These are phyloP conservation scores for Tipula unca DNA, from an alignment of 2,888 invertebrate genomes.

Conservation along the genomic window DNA sequence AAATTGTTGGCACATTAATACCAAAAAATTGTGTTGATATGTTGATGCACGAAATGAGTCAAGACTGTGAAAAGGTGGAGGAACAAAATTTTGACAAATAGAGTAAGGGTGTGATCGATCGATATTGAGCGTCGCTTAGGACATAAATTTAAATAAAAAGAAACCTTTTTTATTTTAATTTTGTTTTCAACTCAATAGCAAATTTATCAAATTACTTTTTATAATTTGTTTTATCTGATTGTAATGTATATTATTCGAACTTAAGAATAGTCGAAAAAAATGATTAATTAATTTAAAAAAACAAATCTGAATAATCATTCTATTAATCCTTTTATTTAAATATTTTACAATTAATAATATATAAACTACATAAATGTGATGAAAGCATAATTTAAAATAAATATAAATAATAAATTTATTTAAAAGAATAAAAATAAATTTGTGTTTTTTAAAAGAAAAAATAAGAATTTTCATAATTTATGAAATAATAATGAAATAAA, in stretches of 20 bases:
- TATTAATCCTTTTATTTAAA: not conserved
- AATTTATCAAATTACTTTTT: not conserved
- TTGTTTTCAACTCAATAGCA: not conserved
- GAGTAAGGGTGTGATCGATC: not conserved
- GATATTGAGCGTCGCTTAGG: not conserved
- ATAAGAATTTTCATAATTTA: not conserved
- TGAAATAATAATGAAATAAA: not conserved
- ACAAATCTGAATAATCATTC: not conserved
- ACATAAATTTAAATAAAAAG: not conserved
- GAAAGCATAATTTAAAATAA: not conserved
- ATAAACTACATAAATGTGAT: constrained; percentile 8
- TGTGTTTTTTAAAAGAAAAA: not conserved
- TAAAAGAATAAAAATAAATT: not conserved
- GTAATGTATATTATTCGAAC: not conserved
- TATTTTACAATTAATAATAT: not conserved
- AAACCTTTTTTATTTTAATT: not conserved
- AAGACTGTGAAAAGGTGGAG: constrained; percentile 73
- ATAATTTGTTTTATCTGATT: not conserved
- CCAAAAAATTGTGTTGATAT: constrained; percentile 81
- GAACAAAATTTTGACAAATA: constrained; percentile 42
- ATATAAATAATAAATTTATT: not conserved
- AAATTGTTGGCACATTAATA: constrained; percentile 89
- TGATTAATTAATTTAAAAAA: not conserved
- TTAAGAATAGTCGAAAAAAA: not conserved
- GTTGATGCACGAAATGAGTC: constrained; percentile 65